Base-by-base conservation (phyloP, 1,140 invertebrate genomes). In the Oscheius sp. region DNA sequence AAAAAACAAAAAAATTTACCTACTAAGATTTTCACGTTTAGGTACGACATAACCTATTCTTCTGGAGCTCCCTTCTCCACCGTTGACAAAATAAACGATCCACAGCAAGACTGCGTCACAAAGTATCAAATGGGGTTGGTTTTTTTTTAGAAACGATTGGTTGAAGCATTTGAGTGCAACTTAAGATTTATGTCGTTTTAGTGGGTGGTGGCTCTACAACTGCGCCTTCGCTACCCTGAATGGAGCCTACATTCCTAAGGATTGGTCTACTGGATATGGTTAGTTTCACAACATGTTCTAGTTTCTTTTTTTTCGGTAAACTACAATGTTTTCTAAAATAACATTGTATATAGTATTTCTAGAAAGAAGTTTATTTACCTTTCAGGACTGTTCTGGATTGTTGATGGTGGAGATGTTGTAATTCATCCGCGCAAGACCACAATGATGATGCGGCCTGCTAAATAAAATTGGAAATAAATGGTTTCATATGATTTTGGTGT, bases 231-330 rank as follows among this genome's bases (percentile, higher is more conserved):
- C 67, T 7, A 68, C 67, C 13, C 67, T 68, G 20, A 68, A 68
- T 35, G 67, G 67, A 18, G 67, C 67, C 26, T 68, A 68, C 45
- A 68, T 23, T 28, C 67, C 67, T n/a, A 38, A 46, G 23, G 67
- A 68, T 35, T 68, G 67, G 67, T 59, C 38, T 49, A 68, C 52
- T 59, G 67, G 67, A 58, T 68, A 68, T 49, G 67, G 67, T 68
- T n/a, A 52, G 29, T 65, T 45, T 42, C 38, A n/a, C 20, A 58
- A 58, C 29, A 26, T 13, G n/a, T 3, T 4, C n/a, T 20, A 4
- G 23, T 34, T 20, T 20, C 2, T 20, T 18, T 1, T 20, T 34
- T 34, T 15, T 3, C 1, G 13, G 29, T 29, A 3, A 1, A 29
- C n/a, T 28, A 26, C 4, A 26, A 52, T 52, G 46, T 52, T n/a